A percentile compares a stretch with the other conserved stretches of the same genome.
These are phyloP conservation scores for Cyrtorhinus lividipennis DNA, from an alignment of 1,140 invertebrate genomes.

Conservation along the genomic window DNA sequence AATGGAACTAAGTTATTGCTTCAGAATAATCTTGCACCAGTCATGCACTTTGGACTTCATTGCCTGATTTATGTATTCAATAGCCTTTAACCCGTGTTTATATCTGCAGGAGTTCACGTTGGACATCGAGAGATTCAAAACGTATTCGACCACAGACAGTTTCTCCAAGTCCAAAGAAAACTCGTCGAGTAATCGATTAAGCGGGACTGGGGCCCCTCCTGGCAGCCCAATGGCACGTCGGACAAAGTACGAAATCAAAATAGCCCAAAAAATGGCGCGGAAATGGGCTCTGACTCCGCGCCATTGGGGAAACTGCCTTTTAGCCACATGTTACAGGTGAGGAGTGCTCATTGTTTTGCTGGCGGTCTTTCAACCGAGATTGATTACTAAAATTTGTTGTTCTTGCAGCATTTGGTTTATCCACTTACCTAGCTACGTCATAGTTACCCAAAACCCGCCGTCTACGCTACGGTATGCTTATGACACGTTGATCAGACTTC, in stretches of 20 bases:
- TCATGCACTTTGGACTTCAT: too few species aligned
- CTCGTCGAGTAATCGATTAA: constrained; percentile 23
- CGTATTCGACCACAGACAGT: neutral
- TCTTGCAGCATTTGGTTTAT: constrained; percentile 88
- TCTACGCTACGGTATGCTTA: constrained; percentile 71
- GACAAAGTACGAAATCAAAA: constrained; percentile 88
- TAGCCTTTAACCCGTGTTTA: too few species aligned
- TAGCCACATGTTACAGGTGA: constrained; percentile 62
- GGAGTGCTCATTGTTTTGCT: too few species aligned
- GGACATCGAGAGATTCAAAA: constrained; percentile 30
- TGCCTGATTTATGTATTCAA: too few species aligned
- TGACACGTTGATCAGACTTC: constrained; percentile 71
- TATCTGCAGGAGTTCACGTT: constrained; percentile 35
- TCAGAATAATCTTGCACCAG: too few species aligned
- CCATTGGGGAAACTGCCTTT: constrained; percentile 80
- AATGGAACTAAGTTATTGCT: too few species aligned
- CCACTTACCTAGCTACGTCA: constrained; percentile 68
- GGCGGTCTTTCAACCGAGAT: neutral
- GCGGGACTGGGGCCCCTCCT: constrained; percentile 36
- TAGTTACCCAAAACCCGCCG: constrained; percentile 44
- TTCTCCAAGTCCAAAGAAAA: neutral
- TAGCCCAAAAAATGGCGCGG: constrained; percentile 73
- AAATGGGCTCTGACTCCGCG: constrained; percentile 55
- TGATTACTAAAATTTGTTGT: constrained; percentile 8
- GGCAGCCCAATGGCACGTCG: constrained; percentile 80